Conservation (phyloP, 2,113 vertebrate species). For the Tachysurus vachellii region DNA sequence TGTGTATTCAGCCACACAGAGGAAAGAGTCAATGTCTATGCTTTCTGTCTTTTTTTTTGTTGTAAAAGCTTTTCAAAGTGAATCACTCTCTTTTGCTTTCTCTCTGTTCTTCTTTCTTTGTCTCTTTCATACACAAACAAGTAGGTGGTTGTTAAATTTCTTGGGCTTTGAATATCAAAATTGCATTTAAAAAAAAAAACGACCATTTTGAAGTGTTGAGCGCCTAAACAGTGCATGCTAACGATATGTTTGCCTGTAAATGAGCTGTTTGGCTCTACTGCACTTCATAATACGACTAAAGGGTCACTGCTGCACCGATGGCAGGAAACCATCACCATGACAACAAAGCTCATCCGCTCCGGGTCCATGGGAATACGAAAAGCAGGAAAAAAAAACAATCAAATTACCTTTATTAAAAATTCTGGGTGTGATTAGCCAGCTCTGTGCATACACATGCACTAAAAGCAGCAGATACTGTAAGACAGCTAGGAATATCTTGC, state of each 20-base stretch:
- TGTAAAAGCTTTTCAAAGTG: background rate
- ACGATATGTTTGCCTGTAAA: conserved; percentile 42
- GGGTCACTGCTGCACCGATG: conserved; percentile 53
- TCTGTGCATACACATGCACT: conserved; percentile 38
- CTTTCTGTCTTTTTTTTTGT: background rate
- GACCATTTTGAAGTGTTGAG: background rate
- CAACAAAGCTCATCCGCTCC: conserved; percentile 58
- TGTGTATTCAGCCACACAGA: conserved; percentile 19
- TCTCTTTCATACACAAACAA: background rate
- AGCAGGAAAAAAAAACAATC: conserved; percentile 60
- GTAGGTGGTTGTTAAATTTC: conserved; percentile 15
- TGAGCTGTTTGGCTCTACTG: conserved; percentile 41
- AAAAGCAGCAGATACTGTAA: conserved; percentile 39
- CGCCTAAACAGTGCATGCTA: conserved; percentile 24
- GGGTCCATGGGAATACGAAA: conserved; percentile 49
- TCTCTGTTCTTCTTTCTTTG: background rate
- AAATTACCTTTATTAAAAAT: conserved; percentile 67
- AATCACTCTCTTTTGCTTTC: conserved; percentile 5
- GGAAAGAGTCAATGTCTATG: background rate
- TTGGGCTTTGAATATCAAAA: background rate
- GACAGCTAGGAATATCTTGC: conserved; percentile 31
- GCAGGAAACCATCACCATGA: conserved; percentile 66
- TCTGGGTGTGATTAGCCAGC: conserved; percentile 34
- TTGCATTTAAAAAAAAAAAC: background rate
- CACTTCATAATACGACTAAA: conserved; percentile 36